Evolutionary conservation across 2,888 invertebrate species (phyloP).

Genomic region (Drosophila mimetica): DNA sequence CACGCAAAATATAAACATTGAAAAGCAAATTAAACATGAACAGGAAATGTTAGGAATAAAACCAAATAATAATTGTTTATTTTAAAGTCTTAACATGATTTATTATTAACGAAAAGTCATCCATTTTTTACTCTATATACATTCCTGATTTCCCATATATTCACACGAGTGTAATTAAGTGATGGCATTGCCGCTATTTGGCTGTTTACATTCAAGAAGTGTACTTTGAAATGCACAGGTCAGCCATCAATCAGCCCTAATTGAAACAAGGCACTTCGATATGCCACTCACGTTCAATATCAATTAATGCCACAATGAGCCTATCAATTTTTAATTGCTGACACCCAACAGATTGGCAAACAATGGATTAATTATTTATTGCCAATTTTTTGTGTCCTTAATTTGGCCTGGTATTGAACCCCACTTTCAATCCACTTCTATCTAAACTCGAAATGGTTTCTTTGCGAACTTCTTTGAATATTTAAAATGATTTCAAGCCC

Average conservation of each 20-base stretch:
- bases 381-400: constrained; percentile 7
- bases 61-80: too few relatives aligned
- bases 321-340: constrained; percentile 51
- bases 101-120: too few relatives aligned
- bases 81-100: too few relatives aligned
- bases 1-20: constrained; percentile 35
- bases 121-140: too few relatives aligned
- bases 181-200: not conserved
- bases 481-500: too few relatives aligned
- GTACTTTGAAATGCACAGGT: constrained; percentile 8
- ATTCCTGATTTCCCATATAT: not conserved
- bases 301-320: constrained; percentile 46
- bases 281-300: constrained; percentile 51
- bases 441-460: constrained; percentile 16
- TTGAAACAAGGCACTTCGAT: constrained; percentile 27
- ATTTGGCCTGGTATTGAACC: not conserved
- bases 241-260: constrained; percentile 35
- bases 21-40: constrained; percentile 18
- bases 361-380: constrained; percentile 44
- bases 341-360: constrained; percentile 25
- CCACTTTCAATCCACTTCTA: constrained; percentile 13
- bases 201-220: constrained; percentile 2
- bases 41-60: not conserved
- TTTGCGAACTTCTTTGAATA: constrained; percentile 34
- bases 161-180: not conserved